These are phyloP conservation scores for Norana najaformis DNA, from an alignment of 2,888 invertebrate genomes.

Conservation along the genomic window DNA sequence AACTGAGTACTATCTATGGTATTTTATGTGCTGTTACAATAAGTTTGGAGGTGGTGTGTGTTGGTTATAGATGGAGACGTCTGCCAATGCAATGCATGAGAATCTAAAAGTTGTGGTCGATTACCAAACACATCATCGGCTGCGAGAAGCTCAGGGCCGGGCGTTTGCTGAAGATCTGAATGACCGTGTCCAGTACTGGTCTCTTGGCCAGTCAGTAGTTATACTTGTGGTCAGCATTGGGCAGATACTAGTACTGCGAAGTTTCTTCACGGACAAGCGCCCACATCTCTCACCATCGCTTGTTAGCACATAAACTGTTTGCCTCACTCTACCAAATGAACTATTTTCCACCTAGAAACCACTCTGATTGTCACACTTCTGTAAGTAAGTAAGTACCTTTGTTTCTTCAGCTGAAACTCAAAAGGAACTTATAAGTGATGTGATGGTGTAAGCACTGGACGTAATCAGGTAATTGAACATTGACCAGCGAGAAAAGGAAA, in stretches of 20 bases:
- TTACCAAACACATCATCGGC: constrained; percentile 93
- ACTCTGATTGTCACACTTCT: background rate
- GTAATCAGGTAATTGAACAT: background rate
- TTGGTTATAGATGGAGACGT: constrained; percentile 80
- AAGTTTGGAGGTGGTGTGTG: background rate
- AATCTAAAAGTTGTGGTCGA: constrained; percentile 85
- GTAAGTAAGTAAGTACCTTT: background rate
- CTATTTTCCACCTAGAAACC: constrained; percentile 3
- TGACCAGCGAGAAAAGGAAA: background rate
- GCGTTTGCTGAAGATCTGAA: constrained; percentile 95
- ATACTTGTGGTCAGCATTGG: constrained; percentile 83
- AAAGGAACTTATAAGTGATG: background rate
- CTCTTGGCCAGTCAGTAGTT: constrained; percentile 81
- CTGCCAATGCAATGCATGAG: constrained; percentile 86
- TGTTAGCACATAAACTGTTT: constrained; percentile 20
- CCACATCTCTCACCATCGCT: constrained; percentile 7
- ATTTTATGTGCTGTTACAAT: background rate
- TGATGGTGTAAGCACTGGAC: background rate
- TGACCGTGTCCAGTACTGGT: constrained; percentile 84
- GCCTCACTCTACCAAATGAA: background rate
- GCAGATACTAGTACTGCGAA: constrained; percentile 87
- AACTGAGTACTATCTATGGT: background rate
- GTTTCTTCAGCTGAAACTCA: background rate
- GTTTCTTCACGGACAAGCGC: constrained; percentile 80
- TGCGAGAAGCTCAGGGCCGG: constrained; percentile 90